A percentile compares a stretch with the other conserved stretches of the same genome.
phyloP scores from a whole-genome alignment of 2,113 vertebrate species.

The Platysternon megacephalum region DNA sequence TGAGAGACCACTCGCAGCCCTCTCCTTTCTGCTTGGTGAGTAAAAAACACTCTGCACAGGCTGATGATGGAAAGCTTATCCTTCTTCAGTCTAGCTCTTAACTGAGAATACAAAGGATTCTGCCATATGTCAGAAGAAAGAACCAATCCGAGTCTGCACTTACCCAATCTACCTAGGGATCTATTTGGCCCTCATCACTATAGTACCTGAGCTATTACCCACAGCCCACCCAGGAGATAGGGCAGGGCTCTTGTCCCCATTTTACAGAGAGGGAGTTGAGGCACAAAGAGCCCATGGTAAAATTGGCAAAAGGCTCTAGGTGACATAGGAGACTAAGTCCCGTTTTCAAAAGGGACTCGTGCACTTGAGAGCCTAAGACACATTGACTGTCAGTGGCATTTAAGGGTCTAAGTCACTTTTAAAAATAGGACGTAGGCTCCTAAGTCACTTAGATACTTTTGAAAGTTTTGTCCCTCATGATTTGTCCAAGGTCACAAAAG shows the following conservation, averaged over 20 bases:
- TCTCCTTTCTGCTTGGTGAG: not conserved
- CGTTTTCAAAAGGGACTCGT: not conserved
- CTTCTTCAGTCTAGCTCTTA: not conserved
- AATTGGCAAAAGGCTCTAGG: not conserved
- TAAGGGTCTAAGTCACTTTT: not conserved
- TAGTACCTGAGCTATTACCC: not conserved
- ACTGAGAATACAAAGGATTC: not conserved
- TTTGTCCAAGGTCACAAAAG: not conserved
- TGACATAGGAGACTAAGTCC: not conserved
- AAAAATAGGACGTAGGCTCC: not conserved
- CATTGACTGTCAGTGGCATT: not conserved
- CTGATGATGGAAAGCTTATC: not conserved
- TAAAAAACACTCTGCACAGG: not conserved
- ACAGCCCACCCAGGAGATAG: accelerated
- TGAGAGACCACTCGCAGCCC: not conserved
- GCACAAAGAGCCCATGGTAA: not conserved
- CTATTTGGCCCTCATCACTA: not conserved
- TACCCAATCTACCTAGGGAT: accelerated
- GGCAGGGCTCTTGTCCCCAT: not conserved
- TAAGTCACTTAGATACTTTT: not conserved
- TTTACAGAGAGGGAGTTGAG: not conserved
- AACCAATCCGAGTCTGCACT: not conserved
- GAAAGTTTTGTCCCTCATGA: not conserved
- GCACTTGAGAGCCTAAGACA: not conserved
- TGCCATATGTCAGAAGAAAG: not conserved